These are phyloP conservation scores for Typhlichthys eigenmanni DNA, from an alignment of 2,797 vertebrate genomes.

Conservation along the genomic window DNA sequence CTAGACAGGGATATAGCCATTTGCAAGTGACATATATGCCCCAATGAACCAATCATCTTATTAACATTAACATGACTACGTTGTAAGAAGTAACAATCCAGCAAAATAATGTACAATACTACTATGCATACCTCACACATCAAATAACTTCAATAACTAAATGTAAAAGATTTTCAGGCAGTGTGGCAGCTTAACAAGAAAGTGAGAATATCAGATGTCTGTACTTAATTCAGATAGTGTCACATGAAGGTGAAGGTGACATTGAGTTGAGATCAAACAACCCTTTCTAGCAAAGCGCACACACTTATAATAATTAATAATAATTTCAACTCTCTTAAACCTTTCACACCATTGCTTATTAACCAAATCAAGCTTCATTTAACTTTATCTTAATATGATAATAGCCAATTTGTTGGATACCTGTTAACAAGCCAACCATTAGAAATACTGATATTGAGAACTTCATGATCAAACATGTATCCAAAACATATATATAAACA, in stretches of 20 bases:
- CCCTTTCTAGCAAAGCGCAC: conserved; percentile 38
- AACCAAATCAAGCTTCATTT: conserved; percentile 1
- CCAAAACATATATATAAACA: neutral
- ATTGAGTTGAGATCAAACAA: conserved; percentile 64
- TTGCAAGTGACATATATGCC: neutral
- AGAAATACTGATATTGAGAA: neutral
- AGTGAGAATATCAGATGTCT: neutral
- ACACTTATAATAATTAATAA: neutral
- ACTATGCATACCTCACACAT: neutral
- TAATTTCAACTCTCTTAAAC: neutral
- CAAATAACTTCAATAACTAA: neutral
- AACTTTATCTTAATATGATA: neutral
- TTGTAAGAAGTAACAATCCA: neutral
- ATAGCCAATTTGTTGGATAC: neutral
- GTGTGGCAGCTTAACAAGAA: neutral
- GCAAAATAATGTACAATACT: neutral
- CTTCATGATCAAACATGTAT: neutral
- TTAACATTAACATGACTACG: neutral
- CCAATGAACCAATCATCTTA: neutral
- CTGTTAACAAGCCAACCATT: neutral
- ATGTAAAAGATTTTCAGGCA: neutral
- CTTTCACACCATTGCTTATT: neutral
- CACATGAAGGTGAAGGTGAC: conserved; percentile 73
- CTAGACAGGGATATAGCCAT: neutral
- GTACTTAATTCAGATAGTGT: conserved; percentile 28